Percentiles rank a stretch among this genome's conserved stretches.
phyloP scores from a whole-genome alignment of 1,140 invertebrate species.

The Mactra quadrangularis region DNA sequence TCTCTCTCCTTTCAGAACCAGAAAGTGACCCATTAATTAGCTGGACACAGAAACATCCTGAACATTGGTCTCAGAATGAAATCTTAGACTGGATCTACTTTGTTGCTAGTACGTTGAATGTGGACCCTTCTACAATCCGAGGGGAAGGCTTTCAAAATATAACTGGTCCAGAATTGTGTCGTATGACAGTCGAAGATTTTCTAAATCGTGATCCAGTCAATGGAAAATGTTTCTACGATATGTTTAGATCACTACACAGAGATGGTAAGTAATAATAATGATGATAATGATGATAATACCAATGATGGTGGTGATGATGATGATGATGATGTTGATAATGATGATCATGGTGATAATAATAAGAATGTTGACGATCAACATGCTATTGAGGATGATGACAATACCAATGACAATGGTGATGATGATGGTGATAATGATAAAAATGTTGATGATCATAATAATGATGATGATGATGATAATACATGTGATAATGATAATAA shows the following conservation, averaged over 20 bases:
- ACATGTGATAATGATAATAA: too few relatives aligned
- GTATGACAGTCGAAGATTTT: constrained; percentile 76
- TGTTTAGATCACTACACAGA: constrained; percentile 65
- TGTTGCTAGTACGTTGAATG: constrained; percentile 63
- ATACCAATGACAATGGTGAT: too few relatives aligned
- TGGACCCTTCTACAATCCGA: constrained; percentile 72
- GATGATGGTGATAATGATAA: too few relatives aligned
- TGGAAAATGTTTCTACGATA: constrained; percentile 72
- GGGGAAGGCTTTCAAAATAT: constrained; percentile 78
- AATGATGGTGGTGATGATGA: too few relatives aligned
- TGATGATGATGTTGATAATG: too few relatives aligned
- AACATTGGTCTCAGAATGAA: constrained; percentile 74
- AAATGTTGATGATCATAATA: too few relatives aligned
- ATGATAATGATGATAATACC: too few relatives aligned
- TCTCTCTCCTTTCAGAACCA: constrained; percentile 25
- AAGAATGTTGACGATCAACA: too few relatives aligned
- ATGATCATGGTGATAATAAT: too few relatives aligned
- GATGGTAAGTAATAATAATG: constrained; percentile 60
- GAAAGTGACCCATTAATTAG: constrained; percentile 55
- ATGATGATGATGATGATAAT: too few relatives aligned
- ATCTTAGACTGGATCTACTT: constrained; percentile 78
- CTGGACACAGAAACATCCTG: constrained; percentile 77
- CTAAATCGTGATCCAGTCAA: constrained; percentile 71
- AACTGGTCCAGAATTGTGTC: constrained; percentile 75
- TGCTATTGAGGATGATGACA: too few relatives aligned